Evolutionary conservation across 2,113 vertebrate genomes (phyloP).

Genomic region (Elanoides forficatus): DNA sequence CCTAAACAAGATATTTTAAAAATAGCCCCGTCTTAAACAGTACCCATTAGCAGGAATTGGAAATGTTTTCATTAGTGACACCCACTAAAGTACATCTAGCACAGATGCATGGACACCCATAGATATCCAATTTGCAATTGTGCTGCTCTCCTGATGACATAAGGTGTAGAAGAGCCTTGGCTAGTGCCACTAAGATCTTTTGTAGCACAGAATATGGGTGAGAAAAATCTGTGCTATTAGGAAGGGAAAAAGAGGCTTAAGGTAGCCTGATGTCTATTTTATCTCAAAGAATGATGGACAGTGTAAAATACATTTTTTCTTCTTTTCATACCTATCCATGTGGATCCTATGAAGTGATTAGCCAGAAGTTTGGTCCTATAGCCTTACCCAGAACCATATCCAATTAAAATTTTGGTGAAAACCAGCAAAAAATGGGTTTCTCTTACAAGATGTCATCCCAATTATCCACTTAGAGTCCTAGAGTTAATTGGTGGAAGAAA

Average conservation of each 20-base stretch:
- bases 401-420: neutral
- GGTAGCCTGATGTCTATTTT: neutral
- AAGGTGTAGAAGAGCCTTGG: neutral
- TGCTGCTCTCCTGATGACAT: neutral
- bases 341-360: neutral
- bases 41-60: neutral
- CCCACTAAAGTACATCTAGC: neutral
- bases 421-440: neutral
- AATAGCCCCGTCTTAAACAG: neutral
- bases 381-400: neutral
- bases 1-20: neutral
- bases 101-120: neutral
- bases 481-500: neutral
- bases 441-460: neutral
- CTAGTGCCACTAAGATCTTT: neutral
- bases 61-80: neutral
- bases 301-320: neutral
- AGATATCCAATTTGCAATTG: neutral
- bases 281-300: neutral
- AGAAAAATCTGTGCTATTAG: neutral
- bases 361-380: neutral
- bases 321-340: neutral
- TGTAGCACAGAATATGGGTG: neutral
- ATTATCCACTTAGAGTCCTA: neutral
- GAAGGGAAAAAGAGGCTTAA: neutral